These are phyloP conservation scores for Erebia ligea DNA, from an alignment of 2,888 invertebrate species.

Conservation along the genomic window DNA sequence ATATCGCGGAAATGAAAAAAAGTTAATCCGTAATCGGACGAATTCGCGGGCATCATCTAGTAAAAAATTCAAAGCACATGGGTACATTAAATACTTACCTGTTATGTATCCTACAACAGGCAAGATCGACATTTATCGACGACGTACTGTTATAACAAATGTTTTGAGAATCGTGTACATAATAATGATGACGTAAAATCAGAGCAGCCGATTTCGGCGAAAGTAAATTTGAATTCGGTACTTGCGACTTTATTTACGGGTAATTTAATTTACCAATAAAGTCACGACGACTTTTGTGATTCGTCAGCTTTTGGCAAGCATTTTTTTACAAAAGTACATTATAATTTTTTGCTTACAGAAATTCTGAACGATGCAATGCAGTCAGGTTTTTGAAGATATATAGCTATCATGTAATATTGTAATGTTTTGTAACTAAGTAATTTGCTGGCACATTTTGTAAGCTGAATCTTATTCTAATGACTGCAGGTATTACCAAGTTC, in stretches of 20 bases:
- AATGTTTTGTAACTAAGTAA: background rate
- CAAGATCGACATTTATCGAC: background rate
- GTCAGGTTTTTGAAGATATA: background rate
- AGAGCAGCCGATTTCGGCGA: slow-evolving; percentile 34
- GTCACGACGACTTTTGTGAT: slow-evolving; percentile 27
- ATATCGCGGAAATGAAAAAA: no score
- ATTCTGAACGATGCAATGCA: background rate
- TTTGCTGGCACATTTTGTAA: background rate
- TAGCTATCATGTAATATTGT: no score
- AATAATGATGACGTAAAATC: slow-evolving; percentile 31
- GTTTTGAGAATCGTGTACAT: slow-evolving; percentile 1
- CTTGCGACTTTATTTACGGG: slow-evolving; percentile 28
- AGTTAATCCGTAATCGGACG: no score
- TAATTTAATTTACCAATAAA: slow-evolving; percentile 28
- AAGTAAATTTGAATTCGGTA: slow-evolving; percentile 36
- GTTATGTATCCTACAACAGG: no score
- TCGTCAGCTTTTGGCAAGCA: slow-evolving; percentile 23
- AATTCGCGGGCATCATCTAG: no score
- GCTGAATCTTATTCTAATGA: background rate
- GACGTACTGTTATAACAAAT: background rate
- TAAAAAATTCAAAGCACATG: background rate
- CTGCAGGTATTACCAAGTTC: background rate
- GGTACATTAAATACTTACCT: background rate
- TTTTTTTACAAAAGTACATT: slow-evolving; percentile 20
- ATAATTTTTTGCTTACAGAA: slow-evolving; percentile 18